Evolutionary conservation across 2,797 vertebrate species (phyloP).

Genomic region (Apogon hyalosoma): DNA sequence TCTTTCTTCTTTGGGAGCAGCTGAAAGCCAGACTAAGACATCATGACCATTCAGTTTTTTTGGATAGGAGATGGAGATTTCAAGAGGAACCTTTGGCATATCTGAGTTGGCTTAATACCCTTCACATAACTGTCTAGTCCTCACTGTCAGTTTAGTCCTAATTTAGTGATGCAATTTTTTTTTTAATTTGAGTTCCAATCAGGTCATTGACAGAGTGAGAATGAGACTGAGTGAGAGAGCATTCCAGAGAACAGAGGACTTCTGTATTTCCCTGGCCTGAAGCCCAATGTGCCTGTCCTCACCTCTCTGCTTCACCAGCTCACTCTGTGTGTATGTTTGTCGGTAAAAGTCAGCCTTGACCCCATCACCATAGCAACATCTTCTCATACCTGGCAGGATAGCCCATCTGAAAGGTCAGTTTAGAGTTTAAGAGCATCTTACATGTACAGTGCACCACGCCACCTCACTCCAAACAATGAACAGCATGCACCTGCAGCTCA

Average conservation of each 20-base stretch:
- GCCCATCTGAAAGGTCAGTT: constrained; percentile 34
- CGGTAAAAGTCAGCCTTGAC: constrained; percentile 25
- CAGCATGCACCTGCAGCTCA: constrained; percentile 7
- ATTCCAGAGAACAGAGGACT: constrained; percentile 75
- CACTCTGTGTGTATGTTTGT: constrained; percentile 17
- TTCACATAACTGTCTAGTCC: too few species aligned
- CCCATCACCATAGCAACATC: constrained; percentile 35
- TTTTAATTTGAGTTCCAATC: constrained; percentile 21
- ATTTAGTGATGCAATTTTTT: constrained; percentile 19
- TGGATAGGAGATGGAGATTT: too few species aligned
- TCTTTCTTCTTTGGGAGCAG: background rate
- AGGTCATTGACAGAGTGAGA: constrained; percentile 36
- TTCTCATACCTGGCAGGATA: constrained; percentile 35
- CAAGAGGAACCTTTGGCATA: too few species aligned
- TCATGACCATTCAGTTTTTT: too few species aligned
- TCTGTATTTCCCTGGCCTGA: constrained; percentile 63
- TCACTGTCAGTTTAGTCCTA: background rate
- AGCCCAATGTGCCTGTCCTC: constrained; percentile 44
- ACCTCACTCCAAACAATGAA: background rate
- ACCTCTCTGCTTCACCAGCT: constrained; percentile 36
- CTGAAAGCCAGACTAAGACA: too few species aligned
- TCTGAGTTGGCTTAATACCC: too few species aligned
- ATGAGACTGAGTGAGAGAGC: constrained; percentile 28
- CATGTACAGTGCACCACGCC: background rate
- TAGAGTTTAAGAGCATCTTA: constrained; percentile 2